Evolutionary conservation across 2,797 vertebrate species (phyloP), one percentile per base, ranked within the genome.

Genomic region (Chiropotes sagulatus): DNA sequence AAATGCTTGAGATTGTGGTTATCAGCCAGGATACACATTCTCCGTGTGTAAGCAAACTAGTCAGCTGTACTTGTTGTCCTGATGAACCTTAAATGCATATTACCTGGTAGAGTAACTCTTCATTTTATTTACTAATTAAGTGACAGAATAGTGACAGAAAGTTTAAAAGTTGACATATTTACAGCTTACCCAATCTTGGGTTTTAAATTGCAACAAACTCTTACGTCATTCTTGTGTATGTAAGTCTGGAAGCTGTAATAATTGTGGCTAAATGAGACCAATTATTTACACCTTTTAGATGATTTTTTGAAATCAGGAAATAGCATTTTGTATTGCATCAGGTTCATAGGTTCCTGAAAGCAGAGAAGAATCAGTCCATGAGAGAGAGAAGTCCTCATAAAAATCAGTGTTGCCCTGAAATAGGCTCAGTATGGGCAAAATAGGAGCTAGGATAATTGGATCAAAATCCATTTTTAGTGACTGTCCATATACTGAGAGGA

Each of bases 251-350:
- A 33, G 76, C 39, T 44, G 1, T 81, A 44, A 87, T 30, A 44
- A 87, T 24, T 48, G 11, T 85, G 58, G 70, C 44, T 70, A 67
- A 75, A 50, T 81, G 82, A 92, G 90, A 91, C n/a, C 50, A 64
- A n/a, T 76, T 84, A 50, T 81, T 95, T 67, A 80, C 2, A 79
- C 11, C 33, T 86, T 88, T 46, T 52, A 70, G 30, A 36, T 93
- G 78, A 76, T 44, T 97, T 93, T 88, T 88, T 79, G 22, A 89
- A 90, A 90, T 78, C 20, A 30, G 58, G n/a, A 94, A 83, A 52
- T 92, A 24, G 33, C 39, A 14, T 64, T 94, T 94, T 96, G 22
- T 80, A 39, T 81, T 82, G 9, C 7, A 12, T 78, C 84, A 57
- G 13, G 44, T 57, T 91, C 20, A 33, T 78, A 84, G 87, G 33